Evolutionary conservation across 2,888 invertebrate species (phyloP).

Genomic region (Pocota personata): DNA sequence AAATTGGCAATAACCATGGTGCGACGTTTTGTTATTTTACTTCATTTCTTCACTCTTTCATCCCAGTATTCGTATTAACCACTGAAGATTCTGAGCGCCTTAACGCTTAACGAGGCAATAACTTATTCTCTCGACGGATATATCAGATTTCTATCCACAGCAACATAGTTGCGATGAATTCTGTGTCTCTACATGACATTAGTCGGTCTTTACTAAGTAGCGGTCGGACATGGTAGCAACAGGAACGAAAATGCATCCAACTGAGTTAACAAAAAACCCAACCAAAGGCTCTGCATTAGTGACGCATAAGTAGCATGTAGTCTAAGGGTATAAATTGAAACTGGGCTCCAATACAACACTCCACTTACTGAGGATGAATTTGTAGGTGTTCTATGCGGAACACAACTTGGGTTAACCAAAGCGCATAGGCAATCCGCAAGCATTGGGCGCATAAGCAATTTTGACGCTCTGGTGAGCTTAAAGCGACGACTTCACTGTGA

Average conservation of each 20-base stretch:
- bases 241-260: neutral
- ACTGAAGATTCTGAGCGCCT: slow-evolving; percentile 22
- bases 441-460: slow-evolving; percentile 15
- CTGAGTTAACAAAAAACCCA: neutral
- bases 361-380: neutral
- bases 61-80: neutral
- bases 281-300: neutral
- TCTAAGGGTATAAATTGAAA: no score
- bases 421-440: slow-evolving; percentile 48
- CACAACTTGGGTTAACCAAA: slow-evolving; percentile 10
- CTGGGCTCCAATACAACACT: no score
- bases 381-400: slow-evolving; percentile 12
- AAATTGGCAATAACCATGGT: slow-evolving; percentile 9
- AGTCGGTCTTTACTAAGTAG: neutral
- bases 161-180: slow-evolving; percentile 36
- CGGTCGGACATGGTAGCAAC: neutral
- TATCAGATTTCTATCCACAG: slow-evolving; percentile 40
- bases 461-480: neutral
- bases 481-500: neutral
- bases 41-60: neutral
- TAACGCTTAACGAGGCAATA: slow-evolving; percentile 58
- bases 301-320: no score
- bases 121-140: slow-evolving; percentile 33
- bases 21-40: neutral
- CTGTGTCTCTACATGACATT: neutral